Base-by-base conservation (phyloP, 2,888 invertebrate species). In the Opisthograptis luteolata region DNA sequence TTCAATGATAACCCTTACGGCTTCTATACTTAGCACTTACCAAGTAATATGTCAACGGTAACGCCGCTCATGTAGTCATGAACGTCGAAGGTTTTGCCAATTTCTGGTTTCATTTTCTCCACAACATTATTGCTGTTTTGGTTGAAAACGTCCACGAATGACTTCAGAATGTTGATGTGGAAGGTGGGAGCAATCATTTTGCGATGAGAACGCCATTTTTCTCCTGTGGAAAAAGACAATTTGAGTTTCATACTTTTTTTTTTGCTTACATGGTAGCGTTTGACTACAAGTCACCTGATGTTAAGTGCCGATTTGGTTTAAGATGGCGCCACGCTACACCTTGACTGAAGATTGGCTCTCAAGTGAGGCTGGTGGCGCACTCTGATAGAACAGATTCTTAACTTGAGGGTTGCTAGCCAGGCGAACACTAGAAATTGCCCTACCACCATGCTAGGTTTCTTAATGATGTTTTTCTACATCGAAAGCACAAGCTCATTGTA, bases 121-220 rank as follows among this genome's bases (percentile, higher is more conserved):
- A 95, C 94, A 0, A 95, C 94, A 30, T 92, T 92, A 36, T 87
- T 91, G 34, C 95, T 95, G 81, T 96, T 96, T 4, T 93, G 92
- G 53, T 96, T 96, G 79, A 95, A 96, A 0, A 94, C 90, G 34
- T 93, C 93, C 55, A 95, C 92, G 71, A 95, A 95, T 1, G 94
- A 94, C 80, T 95, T 95, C 30, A 95, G 79, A 0, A 96, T 94
- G 73, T 95, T 95, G 71, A 95, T 92, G 70, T 95, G 95, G 91
- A 96, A 96, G 28, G 95, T 95, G 9, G 96, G 96, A 0, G 95
- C 95, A 47, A 96, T 96, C 70, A 96, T 91, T 87, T 95, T 95
- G 43, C 96, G 92, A 72, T 96, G 95, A 0, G 94, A 92, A 17
- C 94, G 92, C 95, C 96, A 96, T 88, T 94, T 94, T 44, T 92